Evolutionary conservation across 2,797 vertebrate species (phyloP), one percentile per base, ranked within the genome.

Genomic region (Oceanodroma leucorhoa): DNA sequence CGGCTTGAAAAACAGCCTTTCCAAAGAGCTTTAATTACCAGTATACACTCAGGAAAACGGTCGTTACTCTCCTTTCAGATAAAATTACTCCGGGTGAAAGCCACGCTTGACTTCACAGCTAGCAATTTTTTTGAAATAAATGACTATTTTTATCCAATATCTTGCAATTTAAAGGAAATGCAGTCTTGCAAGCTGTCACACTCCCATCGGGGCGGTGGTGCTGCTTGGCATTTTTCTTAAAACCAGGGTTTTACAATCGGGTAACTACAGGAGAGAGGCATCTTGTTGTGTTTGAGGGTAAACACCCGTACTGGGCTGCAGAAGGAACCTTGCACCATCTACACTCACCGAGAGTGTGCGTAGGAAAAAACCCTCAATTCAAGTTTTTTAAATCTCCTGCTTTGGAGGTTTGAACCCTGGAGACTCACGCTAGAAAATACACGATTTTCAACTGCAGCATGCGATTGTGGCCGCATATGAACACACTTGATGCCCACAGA

Each of bases 391-490:
- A 17, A 18, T 11, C 36, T 45, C 46, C 61, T 55, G 45, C 23
- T 55, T 18, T 2, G 26, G 58, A 14, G 73, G 29, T n/a, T 19
- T 24, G 50, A 83, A 15, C 40, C 22, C 14, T 3, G 14, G 54
- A n/a, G 40, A 21, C 22, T 36, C 10, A 5, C 1, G 22, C 12
- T 14, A 22, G 11, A n/a, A 53, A 61, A 34, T 0, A 24, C 1
- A 2, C 0, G 0, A 30, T 54, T 53, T 60, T 11, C 54, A 18
- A 6, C 6, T 0, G 24, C 26, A 14, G 29, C 24, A 26, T 0
- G 29, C 6, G 27, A 27, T 2, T 3, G 19, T 4, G 45, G 19
- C 40, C 8, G 5, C 0, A 2, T 1, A 3, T 1, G 14, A 30
- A 16, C 60, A 1, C 53, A 2, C 11, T 6, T 1, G 24, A 6